Evolutionary conservation across 2,888 invertebrate genomes (phyloP).

Genomic region (Pteria penguin): DNA sequence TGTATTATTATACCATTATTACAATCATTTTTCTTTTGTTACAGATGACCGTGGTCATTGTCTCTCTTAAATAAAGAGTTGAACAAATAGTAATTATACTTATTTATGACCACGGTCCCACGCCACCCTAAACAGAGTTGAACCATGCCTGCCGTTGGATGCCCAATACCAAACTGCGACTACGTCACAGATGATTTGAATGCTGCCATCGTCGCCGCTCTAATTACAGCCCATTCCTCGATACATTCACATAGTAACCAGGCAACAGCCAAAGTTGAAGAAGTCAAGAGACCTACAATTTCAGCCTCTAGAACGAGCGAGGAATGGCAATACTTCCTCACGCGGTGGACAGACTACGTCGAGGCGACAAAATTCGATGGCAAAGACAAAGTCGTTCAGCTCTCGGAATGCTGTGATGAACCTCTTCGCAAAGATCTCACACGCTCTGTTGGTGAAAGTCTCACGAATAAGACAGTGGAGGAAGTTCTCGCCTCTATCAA

Average conservation of each 20-base stretch:
- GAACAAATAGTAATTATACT: conserved; percentile 21
- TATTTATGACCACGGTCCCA: conserved; percentile 37
- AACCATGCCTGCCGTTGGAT: conserved; percentile 35
- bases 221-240: conserved; percentile 39
- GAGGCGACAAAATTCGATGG: conserved; percentile 49
- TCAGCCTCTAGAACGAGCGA: conserved; percentile 44
- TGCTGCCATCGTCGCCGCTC: conserved; percentile 43
- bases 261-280: conserved; percentile 33
- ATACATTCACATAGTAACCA: conserved; percentile 5
- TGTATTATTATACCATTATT: no score
- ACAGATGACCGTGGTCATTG: conserved; percentile 17
- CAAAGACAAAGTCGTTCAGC: conserved; percentile 47
- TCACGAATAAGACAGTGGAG: conserved; percentile 36
- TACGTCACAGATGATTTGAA: conserved; percentile 46
- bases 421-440: conserved; percentile 50
- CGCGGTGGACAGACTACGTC: conserved; percentile 52
- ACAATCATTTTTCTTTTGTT: no score
- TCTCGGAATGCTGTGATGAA: conserved; percentile 56
- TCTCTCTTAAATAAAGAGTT: not conserved
- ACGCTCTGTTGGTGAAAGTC: conserved; percentile 40
- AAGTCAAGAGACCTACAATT: conserved; percentile 45
- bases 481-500: conserved; percentile 42
- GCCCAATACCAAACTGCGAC: conserved; percentile 45
- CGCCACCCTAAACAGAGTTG: not conserved
- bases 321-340: conserved; percentile 46